Evolutionary conservation across 2,797 vertebrate species (phyloP), one percentile per base, ranked within the genome.

Genomic region (Macroramphosus scolopax): DNA sequence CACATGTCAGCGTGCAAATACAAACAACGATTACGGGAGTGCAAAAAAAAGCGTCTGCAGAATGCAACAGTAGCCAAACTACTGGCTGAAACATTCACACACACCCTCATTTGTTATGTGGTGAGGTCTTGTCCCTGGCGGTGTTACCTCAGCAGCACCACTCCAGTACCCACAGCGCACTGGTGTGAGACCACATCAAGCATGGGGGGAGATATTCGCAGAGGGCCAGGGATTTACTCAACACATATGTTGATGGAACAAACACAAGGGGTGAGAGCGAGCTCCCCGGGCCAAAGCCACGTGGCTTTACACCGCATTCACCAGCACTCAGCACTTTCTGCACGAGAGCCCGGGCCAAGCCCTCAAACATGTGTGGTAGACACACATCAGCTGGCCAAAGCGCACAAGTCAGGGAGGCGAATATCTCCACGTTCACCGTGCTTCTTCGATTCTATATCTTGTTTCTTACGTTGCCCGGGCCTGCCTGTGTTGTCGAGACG

Each of bases 301-400:
- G 65, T 80, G 75, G 78, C 77, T 79, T 79, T 29, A 55, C 76
- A 80, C 65, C 65, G 43, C 71, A 75, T 81, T 82, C 74, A 69
- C 76, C 67, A 70, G 71, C 67, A 65, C 81, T 85, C 82, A 87
- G 84, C 77, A 79, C 78, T 81, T 84, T 82, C 59, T 62, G 17
- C 35, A 45, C 47, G 51, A 68, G 57, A 5, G 5, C 68, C 32
- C 47, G 58, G 67, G 44, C 35, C 54, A 16, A 41, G 25, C 53
- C 67, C 66, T 49, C 53, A 31, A 73, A 66, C 1, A 1, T 32
- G 15, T 38, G 54, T 39, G 67, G 75, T 64, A 68, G 67, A 77
- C 65, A 51, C 50, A 52, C 73, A 53, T 61, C 56, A 39, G 46
- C 34, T 15, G 68, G 37, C 36, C 48, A 14, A 59, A 69, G 55